phyloP scores from a whole-genome alignment of 2,888 invertebrate species.

The Oegoconia quadripuncta region DNA sequence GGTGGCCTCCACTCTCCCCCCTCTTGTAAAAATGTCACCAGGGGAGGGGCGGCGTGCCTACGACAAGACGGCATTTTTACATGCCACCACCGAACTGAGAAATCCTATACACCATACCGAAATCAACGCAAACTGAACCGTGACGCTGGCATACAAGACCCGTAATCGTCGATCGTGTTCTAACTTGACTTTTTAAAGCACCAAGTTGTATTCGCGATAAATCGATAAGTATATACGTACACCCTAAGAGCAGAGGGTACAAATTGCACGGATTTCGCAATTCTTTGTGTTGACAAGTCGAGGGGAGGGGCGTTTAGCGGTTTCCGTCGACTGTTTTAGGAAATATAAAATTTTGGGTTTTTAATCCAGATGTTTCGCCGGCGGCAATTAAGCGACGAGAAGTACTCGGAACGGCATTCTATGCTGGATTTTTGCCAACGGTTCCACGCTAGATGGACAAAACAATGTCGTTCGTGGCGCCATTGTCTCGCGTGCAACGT shows the following conservation, averaged over 20 bases:
- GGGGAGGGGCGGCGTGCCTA: constrained; percentile 65
- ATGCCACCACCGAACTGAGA: constrained; percentile 46
- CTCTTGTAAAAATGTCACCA: constrained; percentile 68
- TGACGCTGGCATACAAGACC: constrained; percentile 25
- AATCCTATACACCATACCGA: constrained; percentile 46
- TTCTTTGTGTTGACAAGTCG: constrained; percentile 59
- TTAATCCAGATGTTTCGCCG: constrained; percentile 30
- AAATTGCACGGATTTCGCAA: constrained; percentile 71
- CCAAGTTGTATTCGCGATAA: constrained; percentile 64
- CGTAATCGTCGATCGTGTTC: constrained; percentile 19
- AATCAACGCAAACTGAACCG: constrained; percentile 37
- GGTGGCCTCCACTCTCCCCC: constrained; percentile 54
- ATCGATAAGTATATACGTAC: constrained; percentile 72
- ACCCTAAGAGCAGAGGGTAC: constrained; percentile 61
- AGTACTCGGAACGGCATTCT: constrained; percentile 6
- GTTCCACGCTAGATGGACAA: constrained; percentile 6
- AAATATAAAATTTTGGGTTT: constrained; percentile 56
- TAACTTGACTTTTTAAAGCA: constrained; percentile 60
- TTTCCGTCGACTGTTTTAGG: constrained; percentile 58
- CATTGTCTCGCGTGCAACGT: constrained; percentile 1
- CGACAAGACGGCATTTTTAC: constrained; percentile 75
- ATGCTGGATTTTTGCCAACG: constrained; percentile 8
- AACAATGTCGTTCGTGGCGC: constrained; percentile 5
- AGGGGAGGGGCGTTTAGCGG: constrained; percentile 51
- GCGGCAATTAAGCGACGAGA: constrained; percentile 15